A percentile compares a stretch with the other conserved stretches of the same genome.
Conservation (phyloP, 2,797 vertebrate species). For the Pangasius larnaudii region DNA sequence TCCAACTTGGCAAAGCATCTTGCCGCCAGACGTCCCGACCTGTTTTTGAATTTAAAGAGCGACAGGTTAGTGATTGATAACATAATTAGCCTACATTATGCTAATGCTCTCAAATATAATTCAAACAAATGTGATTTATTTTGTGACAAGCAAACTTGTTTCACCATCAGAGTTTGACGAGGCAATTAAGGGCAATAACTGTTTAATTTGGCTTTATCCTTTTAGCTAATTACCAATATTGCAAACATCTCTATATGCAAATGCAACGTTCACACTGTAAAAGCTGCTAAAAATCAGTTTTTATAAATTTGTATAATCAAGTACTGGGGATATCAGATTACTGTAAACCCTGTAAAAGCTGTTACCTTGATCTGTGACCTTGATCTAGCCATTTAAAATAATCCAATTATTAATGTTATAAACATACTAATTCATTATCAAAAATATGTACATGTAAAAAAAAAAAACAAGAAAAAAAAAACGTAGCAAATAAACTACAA, state of each 20-base stretch:
- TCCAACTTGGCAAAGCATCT: conserved; percentile 11
- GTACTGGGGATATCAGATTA: background rate
- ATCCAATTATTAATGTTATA: background rate
- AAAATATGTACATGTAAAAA: background rate
- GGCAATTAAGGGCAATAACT: background rate
- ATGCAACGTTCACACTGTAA: too few relatives aligned
- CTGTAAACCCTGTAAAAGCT: background rate
- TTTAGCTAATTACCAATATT: background rate
- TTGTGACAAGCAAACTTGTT: background rate
- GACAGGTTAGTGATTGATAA: conserved; percentile 1
- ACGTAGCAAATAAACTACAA: background rate
- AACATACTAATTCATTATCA: background rate
- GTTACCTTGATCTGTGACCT: too few relatives aligned
- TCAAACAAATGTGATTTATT: background rate
- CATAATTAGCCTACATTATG: background rate
- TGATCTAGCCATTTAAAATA: background rate
- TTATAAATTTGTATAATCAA: too few relatives aligned
- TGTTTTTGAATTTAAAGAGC: background rate
- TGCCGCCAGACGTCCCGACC: background rate
- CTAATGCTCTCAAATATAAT: background rate
- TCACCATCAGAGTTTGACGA: background rate
- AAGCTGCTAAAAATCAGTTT: too few relatives aligned
- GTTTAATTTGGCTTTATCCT: background rate
- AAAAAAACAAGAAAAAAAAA: background rate
- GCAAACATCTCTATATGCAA: background rate